A percentile compares a stretch with the other conserved stretches of the same genome.
Evolutionary conservation across 2,888 invertebrate genomes (phyloP).

Genomic region (Hyposoter didymator): DNA sequence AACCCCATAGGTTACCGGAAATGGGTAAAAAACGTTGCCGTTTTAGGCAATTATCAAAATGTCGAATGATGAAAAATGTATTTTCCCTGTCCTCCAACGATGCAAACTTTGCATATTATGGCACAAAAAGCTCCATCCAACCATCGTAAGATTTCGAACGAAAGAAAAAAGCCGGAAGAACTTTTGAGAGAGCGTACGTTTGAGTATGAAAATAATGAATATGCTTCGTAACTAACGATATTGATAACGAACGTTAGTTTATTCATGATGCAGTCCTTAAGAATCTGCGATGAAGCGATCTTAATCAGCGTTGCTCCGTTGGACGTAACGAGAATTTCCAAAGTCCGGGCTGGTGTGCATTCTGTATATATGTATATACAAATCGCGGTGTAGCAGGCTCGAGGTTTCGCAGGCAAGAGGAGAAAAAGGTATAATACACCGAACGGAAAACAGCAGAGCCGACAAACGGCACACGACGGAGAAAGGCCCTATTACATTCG

Average conservation of each 20-base stretch:
- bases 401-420: too few relatives aligned
- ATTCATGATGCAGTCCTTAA: background rate
- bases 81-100: too few relatives aligned
- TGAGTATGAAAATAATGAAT: background rate
- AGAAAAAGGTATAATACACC: conserved; percentile 27
- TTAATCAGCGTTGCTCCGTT: background rate
- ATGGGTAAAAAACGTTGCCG: background rate
- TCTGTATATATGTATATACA: too few relatives aligned
- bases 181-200: background rate
- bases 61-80: background rate
- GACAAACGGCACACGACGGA: conserved; percentile 63
- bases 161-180: background rate
- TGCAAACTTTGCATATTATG: too few relatives aligned
- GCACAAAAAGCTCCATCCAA: background rate
- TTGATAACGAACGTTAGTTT: background rate
- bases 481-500: conserved; percentile 68
- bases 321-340: conserved; percentile 1
- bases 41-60: background rate
- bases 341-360: background rate
- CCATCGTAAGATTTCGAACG: too few relatives aligned
- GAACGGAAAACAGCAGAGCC: conserved; percentile 58
- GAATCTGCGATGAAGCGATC: background rate
- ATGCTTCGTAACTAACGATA: background rate
- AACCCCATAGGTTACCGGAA: too few relatives aligned
- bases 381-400: too few relatives aligned